These are phyloP conservation scores for Hermaeophaga mercurialis DNA, from an alignment of 2,888 invertebrate species.

Conservation along the genomic window DNA sequence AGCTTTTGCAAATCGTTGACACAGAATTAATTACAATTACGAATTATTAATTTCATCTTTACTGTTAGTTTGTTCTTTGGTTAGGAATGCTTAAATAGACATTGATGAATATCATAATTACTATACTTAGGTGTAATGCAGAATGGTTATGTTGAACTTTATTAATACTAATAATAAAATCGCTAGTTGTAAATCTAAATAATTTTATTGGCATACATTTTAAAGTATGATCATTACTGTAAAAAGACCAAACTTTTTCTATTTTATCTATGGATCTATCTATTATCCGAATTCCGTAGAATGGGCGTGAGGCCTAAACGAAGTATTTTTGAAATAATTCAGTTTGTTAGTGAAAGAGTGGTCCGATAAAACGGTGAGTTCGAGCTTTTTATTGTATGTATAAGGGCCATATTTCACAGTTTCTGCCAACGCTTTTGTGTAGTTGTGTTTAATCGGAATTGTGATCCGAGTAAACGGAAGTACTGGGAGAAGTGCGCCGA, in stretches of 20 bases:
- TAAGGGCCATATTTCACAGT: slow-evolving; percentile 38
- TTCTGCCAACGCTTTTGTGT: slow-evolving; percentile 45
- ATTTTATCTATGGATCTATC: background rate
- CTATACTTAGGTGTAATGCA: no score
- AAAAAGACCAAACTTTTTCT: no score
- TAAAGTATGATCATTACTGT: no score
- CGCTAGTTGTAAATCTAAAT: no score
- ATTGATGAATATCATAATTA: no score
- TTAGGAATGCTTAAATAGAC: background rate
- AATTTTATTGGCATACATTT: no score
- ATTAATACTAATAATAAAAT: no score
- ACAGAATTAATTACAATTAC: background rate
- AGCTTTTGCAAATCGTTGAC: background rate
- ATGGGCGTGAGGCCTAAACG: slow-evolving; percentile 11
- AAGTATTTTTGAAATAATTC: slow-evolving; percentile 24
- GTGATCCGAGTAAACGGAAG: slow-evolving; percentile 45
- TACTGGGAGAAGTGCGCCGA: slow-evolving; percentile 53
- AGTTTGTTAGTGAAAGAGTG: slow-evolving; percentile 28
- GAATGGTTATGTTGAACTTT: no score
- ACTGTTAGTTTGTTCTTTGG: background rate
- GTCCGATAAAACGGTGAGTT: slow-evolving; percentile 28
- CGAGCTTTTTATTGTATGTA: slow-evolving; percentile 33
- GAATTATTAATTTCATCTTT: background rate
- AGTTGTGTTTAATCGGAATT: slow-evolving; percentile 46
- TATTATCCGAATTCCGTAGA: background rate